Conservation (phyloP, 2,797 vertebrate species). For the Sebastiscus tertius region DNA sequence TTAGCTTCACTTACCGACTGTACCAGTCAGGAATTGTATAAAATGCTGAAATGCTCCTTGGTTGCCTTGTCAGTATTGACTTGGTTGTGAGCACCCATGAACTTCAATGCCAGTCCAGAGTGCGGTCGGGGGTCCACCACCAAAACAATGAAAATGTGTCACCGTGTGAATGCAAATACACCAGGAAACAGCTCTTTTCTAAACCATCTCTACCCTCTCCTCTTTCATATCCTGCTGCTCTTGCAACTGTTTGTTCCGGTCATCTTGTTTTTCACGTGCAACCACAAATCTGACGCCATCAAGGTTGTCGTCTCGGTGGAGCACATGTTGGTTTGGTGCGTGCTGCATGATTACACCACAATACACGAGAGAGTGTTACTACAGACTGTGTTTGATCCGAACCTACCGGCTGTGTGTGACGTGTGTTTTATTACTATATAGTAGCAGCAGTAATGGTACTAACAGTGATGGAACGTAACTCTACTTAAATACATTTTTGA, state of each 20-base stretch:
- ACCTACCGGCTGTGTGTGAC: not conserved
- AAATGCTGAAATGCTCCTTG: not conserved
- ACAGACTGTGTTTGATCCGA: not conserved
- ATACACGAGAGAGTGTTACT: not conserved
- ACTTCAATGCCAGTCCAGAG: not conserved
- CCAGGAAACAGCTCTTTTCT: conserved; percentile 38
- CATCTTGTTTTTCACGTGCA: conserved; percentile 11
- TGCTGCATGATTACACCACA: not conserved
- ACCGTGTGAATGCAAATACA: conserved; percentile 15
- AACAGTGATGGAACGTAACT: not conserved
- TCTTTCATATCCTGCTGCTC: conserved; percentile 43
- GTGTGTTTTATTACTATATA: not conserved
- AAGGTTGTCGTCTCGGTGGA: not conserved
- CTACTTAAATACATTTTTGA: not conserved
- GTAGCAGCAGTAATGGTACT: not conserved
- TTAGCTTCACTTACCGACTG: not conserved
- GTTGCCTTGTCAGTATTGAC: not conserved
- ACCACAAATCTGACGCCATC: not conserved
- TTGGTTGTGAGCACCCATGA: not conserved
- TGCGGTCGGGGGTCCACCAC: not conserved
- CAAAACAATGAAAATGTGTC: conserved; percentile 44
- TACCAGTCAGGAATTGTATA: not conserved
- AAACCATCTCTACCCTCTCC: conserved; percentile 7
- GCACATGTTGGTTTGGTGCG: not conserved
- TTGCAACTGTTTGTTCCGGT: conserved; percentile 3